Conservation (phyloP, 2,888 invertebrate species). For the Ophion ellenae region DNA sequence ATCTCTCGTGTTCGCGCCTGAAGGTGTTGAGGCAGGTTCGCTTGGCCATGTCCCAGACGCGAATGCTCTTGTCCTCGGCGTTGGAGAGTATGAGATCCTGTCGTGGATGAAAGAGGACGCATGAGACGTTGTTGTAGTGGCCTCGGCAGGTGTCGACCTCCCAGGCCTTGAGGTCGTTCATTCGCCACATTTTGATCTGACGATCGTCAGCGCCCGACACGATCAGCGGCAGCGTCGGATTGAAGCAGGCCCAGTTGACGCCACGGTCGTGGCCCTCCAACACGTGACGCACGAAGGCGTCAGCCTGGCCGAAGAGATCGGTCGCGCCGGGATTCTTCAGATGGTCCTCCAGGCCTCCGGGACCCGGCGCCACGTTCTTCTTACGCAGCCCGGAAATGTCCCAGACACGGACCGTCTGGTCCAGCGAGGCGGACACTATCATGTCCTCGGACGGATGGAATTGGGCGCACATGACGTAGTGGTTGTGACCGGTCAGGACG, state of each 20-base stretch:
- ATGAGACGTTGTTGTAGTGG: slow-evolving; percentile 99
- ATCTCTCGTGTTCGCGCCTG: slow-evolving; percentile 97
- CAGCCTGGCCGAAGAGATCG: slow-evolving; percentile 97
- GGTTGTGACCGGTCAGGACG: slow-evolving; percentile 98
- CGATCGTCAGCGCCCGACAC: slow-evolving; percentile 99
- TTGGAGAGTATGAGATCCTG: slow-evolving; percentile 98
- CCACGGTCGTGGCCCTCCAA: slow-evolving; percentile 98
- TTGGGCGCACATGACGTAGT: slow-evolving; percentile 99
- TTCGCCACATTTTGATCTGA: slow-evolving; percentile 98
- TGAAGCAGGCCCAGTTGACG: slow-evolving; percentile 99
- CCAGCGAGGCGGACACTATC: slow-evolving; percentile 98
- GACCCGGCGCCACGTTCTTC: slow-evolving; percentile 99
- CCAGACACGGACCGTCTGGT: slow-evolving; percentile 99
- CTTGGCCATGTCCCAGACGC: slow-evolving; percentile 99
- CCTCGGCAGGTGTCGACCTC: slow-evolving; percentile 99
- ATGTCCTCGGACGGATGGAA: slow-evolving; percentile 99
- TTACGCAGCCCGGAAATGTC: slow-evolving; percentile 97
- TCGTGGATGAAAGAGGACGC: slow-evolving; percentile 97
- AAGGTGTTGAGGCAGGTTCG: slow-evolving; percentile 96
- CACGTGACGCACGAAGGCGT: slow-evolving; percentile 96
- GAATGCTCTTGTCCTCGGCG: slow-evolving; percentile 98
- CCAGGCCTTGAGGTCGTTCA: slow-evolving; percentile 99
- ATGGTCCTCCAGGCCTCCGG: slow-evolving; percentile 94
- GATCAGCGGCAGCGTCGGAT: slow-evolving; percentile 96
- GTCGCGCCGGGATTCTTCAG: slow-evolving; percentile 93